A percentile compares a stretch with the other conserved stretches of the same genome.
Conservation (phyloP, 2,888 invertebrate species). For the Tholera decimalis region DNA sequence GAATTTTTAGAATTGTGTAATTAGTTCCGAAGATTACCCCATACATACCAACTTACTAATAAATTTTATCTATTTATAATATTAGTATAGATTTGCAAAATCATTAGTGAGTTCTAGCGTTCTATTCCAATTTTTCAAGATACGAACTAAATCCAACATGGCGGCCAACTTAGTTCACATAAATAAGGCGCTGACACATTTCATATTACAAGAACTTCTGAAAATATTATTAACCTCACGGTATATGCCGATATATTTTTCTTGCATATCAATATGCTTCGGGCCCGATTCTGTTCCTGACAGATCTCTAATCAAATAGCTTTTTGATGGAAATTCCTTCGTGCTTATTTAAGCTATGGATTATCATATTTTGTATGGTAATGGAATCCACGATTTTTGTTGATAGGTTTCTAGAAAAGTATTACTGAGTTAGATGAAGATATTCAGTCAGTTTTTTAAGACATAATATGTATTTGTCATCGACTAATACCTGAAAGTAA, state of each 20-base stretch:
- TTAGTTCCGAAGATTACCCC: too few relatives aligned
- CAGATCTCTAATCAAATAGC: slow-evolving; percentile 66
- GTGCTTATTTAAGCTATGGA: slow-evolving; percentile 56
- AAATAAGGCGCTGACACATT: slow-evolving; percentile 43
- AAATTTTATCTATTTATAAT: too few relatives aligned
- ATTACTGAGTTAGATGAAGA: slow-evolving; percentile 5
- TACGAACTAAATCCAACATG: slow-evolving; percentile 16
- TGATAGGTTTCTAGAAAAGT: not conserved
- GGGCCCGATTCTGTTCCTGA: slow-evolving; percentile 51
- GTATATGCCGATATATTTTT: slow-evolving; percentile 37
- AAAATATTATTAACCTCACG: slow-evolving; percentile 32
- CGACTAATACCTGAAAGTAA: too few relatives aligned
- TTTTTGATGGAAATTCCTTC: slow-evolving; percentile 61
- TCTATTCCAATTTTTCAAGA: slow-evolving; percentile 21
- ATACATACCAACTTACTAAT: too few relatives aligned
- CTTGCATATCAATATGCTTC: slow-evolving; percentile 58
- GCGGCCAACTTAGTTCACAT: slow-evolving; percentile 7
- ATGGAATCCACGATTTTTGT: slow-evolving; percentile 48
- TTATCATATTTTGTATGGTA: slow-evolving; percentile 59
- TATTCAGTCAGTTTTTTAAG: not conserved
- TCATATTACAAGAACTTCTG: slow-evolving; percentile 32
- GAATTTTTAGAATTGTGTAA: too few relatives aligned
- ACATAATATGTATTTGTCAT: too few relatives aligned
- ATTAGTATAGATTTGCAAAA: too few relatives aligned
- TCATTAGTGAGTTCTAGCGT: too few relatives aligned